These are phyloP conservation scores for Arvicola amphibius DNA, from an alignment of 2,797 vertebrate genomes.

Conservation along the genomic window DNA sequence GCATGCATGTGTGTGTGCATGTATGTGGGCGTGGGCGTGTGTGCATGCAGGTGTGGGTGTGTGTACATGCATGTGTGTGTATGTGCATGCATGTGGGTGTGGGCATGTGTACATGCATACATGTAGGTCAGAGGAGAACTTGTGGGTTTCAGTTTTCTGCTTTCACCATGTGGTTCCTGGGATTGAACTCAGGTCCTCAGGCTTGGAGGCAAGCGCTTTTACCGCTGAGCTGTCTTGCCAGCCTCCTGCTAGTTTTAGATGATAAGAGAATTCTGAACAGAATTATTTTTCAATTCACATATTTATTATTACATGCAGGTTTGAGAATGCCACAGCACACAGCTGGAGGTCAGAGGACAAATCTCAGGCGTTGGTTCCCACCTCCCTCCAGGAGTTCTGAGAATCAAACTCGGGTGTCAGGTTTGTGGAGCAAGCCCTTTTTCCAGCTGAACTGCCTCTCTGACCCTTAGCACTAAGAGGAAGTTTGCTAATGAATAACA, in stretches of 20 bases:
- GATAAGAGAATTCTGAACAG: neutral
- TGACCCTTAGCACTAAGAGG: neutral
- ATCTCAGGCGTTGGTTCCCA: neutral
- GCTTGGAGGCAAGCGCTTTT: neutral
- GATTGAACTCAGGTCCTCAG: neutral
- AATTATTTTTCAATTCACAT: neutral
- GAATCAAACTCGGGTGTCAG: neutral
- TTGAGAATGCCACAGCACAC: neutral
- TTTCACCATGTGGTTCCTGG: neutral
- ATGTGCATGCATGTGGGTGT: neutral
- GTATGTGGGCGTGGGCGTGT: neutral
- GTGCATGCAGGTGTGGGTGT: neutral
- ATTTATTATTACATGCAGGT: neutral
- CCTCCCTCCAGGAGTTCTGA: neutral
- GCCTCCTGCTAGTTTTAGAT: neutral
- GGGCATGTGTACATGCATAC: neutral
- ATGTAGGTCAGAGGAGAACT: neutral
- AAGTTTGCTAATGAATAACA: constrained; percentile 12
- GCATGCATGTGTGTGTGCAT: no score
- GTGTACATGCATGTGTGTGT: no score
- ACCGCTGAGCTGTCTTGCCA: neutral
- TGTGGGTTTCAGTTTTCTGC: neutral
- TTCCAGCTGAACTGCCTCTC: neutral
- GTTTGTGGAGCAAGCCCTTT: neutral
- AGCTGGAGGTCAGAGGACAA: neutral